Percentiles rank a stretch among this genome's conserved stretches.
phyloP scores from a whole-genome alignment of 2,797 vertebrate species.

The Sebastes hubbsi region DNA sequence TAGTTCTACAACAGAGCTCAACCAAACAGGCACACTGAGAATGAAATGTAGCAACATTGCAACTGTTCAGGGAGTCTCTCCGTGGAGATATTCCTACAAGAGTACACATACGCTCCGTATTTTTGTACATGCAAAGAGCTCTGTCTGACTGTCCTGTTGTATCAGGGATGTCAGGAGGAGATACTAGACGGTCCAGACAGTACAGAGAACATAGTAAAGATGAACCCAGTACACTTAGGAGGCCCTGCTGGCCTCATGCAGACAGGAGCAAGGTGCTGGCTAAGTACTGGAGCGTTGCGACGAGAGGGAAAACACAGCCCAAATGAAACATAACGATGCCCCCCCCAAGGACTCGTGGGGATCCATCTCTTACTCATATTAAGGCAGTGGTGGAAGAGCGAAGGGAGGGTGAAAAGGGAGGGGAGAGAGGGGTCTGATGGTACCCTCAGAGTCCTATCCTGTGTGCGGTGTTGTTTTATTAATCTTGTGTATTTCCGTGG shows the following conservation, averaged over 20 bases:
- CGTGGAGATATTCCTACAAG: slow-evolving; percentile 58
- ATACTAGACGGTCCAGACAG: slow-evolving; percentile 31
- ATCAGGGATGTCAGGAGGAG: slow-evolving; percentile 30
- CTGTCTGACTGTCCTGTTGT: slow-evolving; percentile 49
- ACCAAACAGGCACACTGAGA: slow-evolving; percentile 60
- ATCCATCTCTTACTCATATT: slow-evolving; percentile 73
- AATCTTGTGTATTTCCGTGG: slow-evolving; percentile 75
- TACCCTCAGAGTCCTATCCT: slow-evolving; percentile 65
- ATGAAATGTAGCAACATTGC: slow-evolving; percentile 51
- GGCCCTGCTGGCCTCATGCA: slow-evolving; percentile 55
- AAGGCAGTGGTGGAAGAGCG: slow-evolving; percentile 50
- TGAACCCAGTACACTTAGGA: slow-evolving; percentile 28
- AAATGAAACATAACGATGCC: slow-evolving; percentile 63
- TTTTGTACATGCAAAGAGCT: slow-evolving; percentile 50
- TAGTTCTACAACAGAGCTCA: slow-evolving; percentile 74
- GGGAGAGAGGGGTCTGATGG: slow-evolving; percentile 37
- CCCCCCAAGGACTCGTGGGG: slow-evolving; percentile 43
- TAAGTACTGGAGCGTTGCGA: slow-evolving; percentile 42
- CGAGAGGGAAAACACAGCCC: slow-evolving; percentile 54
- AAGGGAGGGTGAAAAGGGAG: slow-evolving; percentile 31
- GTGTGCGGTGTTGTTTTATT: slow-evolving; percentile 80
- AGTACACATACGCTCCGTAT: slow-evolving; percentile 41
- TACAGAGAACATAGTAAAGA: slow-evolving; percentile 8
- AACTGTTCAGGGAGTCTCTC: slow-evolving; percentile 58
- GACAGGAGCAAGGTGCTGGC: slow-evolving; percentile 53